Conservation (phyloP, 2,888 invertebrate species). For the Cosmia trapezina region DNA sequence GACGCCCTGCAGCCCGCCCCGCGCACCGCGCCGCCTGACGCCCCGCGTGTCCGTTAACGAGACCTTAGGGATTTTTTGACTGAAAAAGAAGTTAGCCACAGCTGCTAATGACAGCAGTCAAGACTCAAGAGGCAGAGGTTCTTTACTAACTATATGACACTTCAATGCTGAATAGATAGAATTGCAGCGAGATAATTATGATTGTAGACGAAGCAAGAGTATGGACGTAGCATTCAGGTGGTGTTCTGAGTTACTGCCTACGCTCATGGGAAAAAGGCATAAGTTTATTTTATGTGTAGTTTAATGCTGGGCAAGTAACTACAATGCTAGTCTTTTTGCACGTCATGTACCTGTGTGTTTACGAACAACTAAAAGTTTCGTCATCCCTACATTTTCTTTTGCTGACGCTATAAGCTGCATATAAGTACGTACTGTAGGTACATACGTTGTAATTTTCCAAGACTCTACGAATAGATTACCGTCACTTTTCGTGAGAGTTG, state of each 20-base stretch:
- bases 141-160: not conserved
- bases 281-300: not conserved
- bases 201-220: not conserved
- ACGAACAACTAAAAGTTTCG: not conserved
- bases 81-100: not conserved
- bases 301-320: not conserved
- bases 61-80: no score
- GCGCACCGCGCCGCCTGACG: no score
- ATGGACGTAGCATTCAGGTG: not conserved
- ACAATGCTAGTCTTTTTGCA: not conserved
- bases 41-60: no score
- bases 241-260: not conserved
- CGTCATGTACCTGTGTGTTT: slow-evolving; percentile 17
- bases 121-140: not conserved
- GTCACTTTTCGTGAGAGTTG: slow-evolving; percentile 43
- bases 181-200: not conserved
- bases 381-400: slow-evolving; percentile 23
- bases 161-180: not conserved
- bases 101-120: not conserved
- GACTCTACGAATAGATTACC: slow-evolving; percentile 30
- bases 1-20: no score
- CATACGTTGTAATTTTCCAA: slow-evolving; percentile 18
- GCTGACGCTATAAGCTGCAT: slow-evolving; percentile 26
- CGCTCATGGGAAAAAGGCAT: not conserved
- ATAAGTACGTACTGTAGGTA: not conserved